phyloP scores from a whole-genome alignment of 2,888 invertebrate genomes.

The Achlya flavicornis region DNA sequence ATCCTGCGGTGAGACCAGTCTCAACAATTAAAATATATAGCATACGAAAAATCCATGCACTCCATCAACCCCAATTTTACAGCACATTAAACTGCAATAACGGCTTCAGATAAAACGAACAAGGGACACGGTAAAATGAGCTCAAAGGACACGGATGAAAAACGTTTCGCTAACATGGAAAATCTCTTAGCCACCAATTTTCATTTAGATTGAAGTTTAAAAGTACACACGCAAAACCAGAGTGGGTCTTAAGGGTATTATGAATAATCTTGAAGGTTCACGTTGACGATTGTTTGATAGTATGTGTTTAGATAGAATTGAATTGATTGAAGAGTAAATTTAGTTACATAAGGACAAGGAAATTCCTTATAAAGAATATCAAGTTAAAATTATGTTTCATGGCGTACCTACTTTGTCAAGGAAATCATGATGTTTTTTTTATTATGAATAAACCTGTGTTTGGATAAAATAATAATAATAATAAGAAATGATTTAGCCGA shows the following conservation, averaged over 20 bases:
- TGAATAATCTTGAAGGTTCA: not conserved
- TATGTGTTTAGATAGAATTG: not conserved
- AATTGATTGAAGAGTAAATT: no score
- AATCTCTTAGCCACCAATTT: conserved; percentile 43
- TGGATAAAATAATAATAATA: no score
- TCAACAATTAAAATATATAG: conserved; percentile 9
- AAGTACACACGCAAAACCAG: conserved; percentile 19
- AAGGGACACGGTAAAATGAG: conserved; percentile 37
- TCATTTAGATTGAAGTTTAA: conserved; percentile 30
- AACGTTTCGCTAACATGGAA: conserved; percentile 46
- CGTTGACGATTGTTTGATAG: not conserved
- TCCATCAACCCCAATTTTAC: conserved; percentile 44
- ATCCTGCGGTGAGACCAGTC: not conserved
- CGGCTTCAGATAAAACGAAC: conserved; percentile 46
- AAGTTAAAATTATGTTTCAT: no score
- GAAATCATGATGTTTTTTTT: no score
- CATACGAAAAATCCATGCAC: conserved; percentile 26
- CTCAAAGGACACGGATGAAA: conserved; percentile 36
- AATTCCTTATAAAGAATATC: no score
- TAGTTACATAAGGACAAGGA: not conserved
- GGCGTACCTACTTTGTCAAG: no score
- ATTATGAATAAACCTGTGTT: no score
- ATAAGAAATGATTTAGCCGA: no score
- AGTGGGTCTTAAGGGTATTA: conserved; percentile 23
- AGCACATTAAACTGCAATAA: conserved; percentile 51